phyloP scores from a whole-genome alignment of 2,888 invertebrate genomes.

The Neoitamus cyanurus region DNA sequence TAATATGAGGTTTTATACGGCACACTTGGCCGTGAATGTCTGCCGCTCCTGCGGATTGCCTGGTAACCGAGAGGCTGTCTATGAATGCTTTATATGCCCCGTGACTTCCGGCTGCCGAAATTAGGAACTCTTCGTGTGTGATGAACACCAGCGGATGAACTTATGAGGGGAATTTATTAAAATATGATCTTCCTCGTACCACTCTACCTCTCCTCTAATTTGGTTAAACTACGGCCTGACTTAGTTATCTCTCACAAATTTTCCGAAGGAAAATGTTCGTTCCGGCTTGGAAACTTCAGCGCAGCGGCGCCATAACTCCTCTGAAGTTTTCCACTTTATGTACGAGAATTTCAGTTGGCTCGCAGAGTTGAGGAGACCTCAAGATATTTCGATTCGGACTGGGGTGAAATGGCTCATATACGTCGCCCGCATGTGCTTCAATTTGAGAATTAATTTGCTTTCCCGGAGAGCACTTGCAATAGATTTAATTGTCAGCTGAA shows the following conservation, averaged over 20 bases:
- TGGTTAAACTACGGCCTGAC: neutral
- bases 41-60: neutral
- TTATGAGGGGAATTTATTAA: neutral
- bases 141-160: neutral
- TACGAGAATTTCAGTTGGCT: neutral
- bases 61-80: neutral
- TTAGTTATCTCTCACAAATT: neutral
- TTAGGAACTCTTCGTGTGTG: neutral
- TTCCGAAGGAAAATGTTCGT: neutral
- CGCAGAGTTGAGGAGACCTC: neutral
- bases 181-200: slow-evolving; percentile 1
- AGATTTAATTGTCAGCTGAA: neutral
- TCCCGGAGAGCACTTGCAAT: neutral
- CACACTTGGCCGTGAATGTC: neutral
- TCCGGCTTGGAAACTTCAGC: neutral
- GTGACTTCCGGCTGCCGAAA: neutral
- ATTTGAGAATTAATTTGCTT: neutral
- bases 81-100: neutral
- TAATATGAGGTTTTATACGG: neutral
- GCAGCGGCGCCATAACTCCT: neutral
- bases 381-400: neutral
- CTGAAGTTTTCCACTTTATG: neutral
- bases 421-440: neutral
- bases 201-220: neutral
- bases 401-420: neutral